Base-by-base conservation (phyloP, 2,113 vertebrate genomes). In the Acanthisitta chloris region DNA sequence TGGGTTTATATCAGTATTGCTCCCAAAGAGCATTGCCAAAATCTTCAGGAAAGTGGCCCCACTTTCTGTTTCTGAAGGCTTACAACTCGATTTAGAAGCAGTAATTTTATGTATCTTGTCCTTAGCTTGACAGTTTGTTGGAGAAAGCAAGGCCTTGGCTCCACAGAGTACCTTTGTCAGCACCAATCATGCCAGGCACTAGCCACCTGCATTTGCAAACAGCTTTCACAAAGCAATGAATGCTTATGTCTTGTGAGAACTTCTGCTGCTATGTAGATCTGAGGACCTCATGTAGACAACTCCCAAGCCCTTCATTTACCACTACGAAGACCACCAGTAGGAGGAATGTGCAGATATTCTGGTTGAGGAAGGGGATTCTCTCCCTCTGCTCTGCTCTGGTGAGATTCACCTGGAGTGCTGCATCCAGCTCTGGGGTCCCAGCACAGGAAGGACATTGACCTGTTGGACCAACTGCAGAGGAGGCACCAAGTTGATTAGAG, bases 21-120 rank as follows among this genome's bases (percentile, higher is more conserved):
- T 92, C 28, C 16, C 34, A n/a, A 43, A 62, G 9, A 85, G 42
- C 14, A n/a, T 8, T 88, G 59, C 33, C 51, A 92, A 80, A 77
- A 46, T 62, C 45, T 70, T 78, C 12, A 14, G 33, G 28, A 86
- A 12, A 6, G 4, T 59, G 51, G 34, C 28, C 26, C 24, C 17
- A 21, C 73, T 81, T 91, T 95, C 62, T 83, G 15, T 73, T 94
- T 96, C 73, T 85, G 52, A n/a, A 91, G 74, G 42, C 59, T 84
- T 74, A 71, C 20, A 51, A 79, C 24, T 90, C 31, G 28, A 87
- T 83, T 87, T 79, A 72, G 61, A 93, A 89, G 70, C 42, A 89
- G 52, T 3, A 2, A 59, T 51, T 81, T 74, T 52, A 45, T 34
- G 11, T 59, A 9, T 43, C 40, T 79, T 81, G 31, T 45, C 31